Evolutionary conservation across 2,113 vertebrate species (phyloP).

Genomic region (Callipepla californica): DNA sequence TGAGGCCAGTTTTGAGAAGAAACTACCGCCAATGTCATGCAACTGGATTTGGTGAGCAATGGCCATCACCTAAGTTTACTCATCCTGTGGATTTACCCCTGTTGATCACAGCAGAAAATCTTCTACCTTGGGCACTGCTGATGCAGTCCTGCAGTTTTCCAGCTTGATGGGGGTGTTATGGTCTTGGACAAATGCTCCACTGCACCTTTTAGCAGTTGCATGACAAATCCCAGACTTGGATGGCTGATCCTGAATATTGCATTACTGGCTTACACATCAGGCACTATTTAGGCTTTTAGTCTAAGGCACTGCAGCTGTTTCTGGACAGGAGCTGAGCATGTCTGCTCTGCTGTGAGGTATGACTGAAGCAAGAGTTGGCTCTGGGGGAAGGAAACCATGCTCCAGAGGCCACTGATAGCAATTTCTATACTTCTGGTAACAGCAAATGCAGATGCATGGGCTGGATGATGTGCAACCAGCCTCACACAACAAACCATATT

Average conservation of each 20-base stretch:
- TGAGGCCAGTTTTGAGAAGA: not conserved
- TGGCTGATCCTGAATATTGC: not conserved
- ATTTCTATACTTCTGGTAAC: not conserved
- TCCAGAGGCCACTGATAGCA: not conserved
- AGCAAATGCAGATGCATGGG: not conserved
- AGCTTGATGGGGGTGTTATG: not conserved
- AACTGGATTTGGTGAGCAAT: not conserved
- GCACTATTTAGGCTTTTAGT: not conserved
- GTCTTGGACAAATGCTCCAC: not conserved
- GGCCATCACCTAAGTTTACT: not conserved
- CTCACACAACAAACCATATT: rapidly evolving
- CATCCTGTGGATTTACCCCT: not conserved
- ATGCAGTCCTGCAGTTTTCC: not conserved
- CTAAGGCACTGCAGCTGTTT: not conserved
- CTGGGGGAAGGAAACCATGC: not conserved
- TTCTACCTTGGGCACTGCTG: not conserved
- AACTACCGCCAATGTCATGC: not conserved
- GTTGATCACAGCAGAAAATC: not conserved
- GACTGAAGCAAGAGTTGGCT: not conserved
- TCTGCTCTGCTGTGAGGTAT: not conserved
- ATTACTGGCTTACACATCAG: not conserved
- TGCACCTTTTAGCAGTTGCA: not conserved
- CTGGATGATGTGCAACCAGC: not conserved
- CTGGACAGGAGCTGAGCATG: not conserved
- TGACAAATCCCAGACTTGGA: not conserved